phyloP scores from a whole-genome alignment of 2,888 invertebrate genomes.

The Dasysyrphus tricinctus region DNA sequence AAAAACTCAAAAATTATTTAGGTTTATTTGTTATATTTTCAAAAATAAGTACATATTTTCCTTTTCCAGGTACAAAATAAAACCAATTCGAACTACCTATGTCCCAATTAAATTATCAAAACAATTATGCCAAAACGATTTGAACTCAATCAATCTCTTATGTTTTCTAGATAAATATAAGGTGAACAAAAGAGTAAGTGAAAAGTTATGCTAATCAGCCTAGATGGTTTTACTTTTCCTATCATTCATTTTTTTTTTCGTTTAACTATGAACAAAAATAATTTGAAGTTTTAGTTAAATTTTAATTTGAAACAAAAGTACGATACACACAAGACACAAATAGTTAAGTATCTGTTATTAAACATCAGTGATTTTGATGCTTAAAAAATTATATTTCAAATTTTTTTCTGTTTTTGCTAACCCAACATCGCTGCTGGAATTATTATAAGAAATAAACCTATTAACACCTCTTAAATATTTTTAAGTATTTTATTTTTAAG shows the following conservation, averaged over 20 bases:
- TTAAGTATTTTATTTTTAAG: too few relatives aligned
- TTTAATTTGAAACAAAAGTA: too few relatives aligned
- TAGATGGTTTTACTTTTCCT: neutral
- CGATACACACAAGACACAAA: too few relatives aligned
- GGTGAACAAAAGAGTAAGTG: slow-evolving; percentile 12
- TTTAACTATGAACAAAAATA: too few relatives aligned
- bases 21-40: neutral
- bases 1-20: neutral
- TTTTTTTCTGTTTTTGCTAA: too few relatives aligned
- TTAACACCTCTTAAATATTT: too few relatives aligned
- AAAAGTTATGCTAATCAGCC: neutral
- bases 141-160: neutral
- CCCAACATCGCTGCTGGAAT: too few relatives aligned
- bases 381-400: too few relatives aligned
- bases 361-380: too few relatives aligned
- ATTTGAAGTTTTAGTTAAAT: too few relatives aligned
- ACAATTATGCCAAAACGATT: neutral
- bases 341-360: too few relatives aligned
- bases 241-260: neutral
- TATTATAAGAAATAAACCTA: too few relatives aligned
- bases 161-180: slow-evolving; percentile 5
- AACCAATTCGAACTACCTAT: neutral
- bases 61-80: slow-evolving; percentile 5
- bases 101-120: neutral
- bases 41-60: neutral